Evolutionary conservation across 23 tunicate species (phyloP).

Genomic region (Phallusia fumigata): DNA sequence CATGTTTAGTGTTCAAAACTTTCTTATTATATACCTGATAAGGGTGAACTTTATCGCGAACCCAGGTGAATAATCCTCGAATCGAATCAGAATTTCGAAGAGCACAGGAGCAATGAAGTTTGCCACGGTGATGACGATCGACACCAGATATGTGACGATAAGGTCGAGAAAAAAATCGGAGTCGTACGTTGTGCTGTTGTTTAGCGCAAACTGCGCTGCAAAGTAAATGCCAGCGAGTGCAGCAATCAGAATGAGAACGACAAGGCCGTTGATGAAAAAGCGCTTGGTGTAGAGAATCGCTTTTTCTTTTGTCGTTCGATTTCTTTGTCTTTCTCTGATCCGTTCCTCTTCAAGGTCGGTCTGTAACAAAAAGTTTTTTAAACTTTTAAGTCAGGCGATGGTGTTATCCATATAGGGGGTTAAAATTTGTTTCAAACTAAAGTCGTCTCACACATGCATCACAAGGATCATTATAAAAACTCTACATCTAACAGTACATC

Average conservation of each 20-base stretch:
- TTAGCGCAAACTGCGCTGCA: conserved; percentile 63
- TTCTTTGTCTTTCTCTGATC: conserved; percentile 30
- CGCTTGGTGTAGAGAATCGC: conserved; percentile 67
- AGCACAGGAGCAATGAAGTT: conserved; percentile 84
- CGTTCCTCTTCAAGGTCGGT: conserved; percentile 78
- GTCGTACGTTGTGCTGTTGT: conserved; percentile 28
- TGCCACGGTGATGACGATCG: conserved; percentile 79
- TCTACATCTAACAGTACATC: too few relatives aligned
- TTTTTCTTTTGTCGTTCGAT: conserved; percentile 71
- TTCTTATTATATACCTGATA: conserved; percentile 40
- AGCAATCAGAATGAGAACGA: conserved; percentile 43
- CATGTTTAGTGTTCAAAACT: neutral
- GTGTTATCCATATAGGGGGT: too few relatives aligned
- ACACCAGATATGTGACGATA: conserved; percentile 70
- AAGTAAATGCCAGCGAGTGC: conserved; percentile 62
- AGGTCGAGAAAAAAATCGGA: conserved; percentile 60
- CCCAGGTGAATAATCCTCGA: conserved; percentile 84
- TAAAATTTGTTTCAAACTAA: too few relatives aligned
- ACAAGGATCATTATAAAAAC: too few relatives aligned
- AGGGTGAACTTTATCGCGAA: conserved; percentile 79
- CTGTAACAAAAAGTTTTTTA: conserved; percentile 24
- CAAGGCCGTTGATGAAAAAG: conserved; percentile 59
- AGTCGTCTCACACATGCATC: too few relatives aligned
- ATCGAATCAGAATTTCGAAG: conserved; percentile 54
- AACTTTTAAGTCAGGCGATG: too few relatives aligned